phyloP scores from a whole-genome alignment of 2,113 vertebrate species.

The Ammodytes marinus region DNA sequence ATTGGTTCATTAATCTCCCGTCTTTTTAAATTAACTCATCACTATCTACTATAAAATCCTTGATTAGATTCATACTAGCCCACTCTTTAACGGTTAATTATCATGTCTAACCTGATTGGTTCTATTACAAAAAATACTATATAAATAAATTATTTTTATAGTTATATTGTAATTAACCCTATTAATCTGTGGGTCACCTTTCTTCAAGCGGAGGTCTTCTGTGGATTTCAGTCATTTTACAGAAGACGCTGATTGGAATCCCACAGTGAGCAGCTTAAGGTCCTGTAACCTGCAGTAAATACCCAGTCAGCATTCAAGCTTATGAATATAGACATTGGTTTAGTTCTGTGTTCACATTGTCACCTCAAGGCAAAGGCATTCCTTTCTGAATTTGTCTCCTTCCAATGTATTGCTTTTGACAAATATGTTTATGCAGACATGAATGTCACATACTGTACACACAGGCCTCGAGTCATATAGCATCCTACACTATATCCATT shows the following conservation, averaged over 20 bases:
- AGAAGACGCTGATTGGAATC: constrained; percentile 30
- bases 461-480: neutral
- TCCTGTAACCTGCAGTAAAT: constrained; percentile 53
- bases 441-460: neutral
- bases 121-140: no score
- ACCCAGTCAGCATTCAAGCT: constrained; percentile 49
- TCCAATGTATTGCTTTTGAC: constrained; percentile 3
- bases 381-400: neutral
- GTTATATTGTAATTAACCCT: neutral
- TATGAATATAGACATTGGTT: constrained; percentile 69
- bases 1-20: no score
- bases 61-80: no score
- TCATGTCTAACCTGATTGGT: no score
- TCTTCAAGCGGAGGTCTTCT: constrained; percentile 16
- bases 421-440: constrained; percentile 15
- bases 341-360: constrained; percentile 39
- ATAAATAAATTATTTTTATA: no score
- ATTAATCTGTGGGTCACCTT: constrained; percentile 13
- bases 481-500: neutral
- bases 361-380: constrained; percentile 39
- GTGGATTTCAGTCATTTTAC: constrained; percentile 31
- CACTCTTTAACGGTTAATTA: no score
- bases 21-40: no score
- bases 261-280: constrained; percentile 27
- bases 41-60: no score